These are phyloP conservation scores for Albula glossodonta DNA, from an alignment of 2,113 vertebrate genomes.

Conservation along the genomic window DNA sequence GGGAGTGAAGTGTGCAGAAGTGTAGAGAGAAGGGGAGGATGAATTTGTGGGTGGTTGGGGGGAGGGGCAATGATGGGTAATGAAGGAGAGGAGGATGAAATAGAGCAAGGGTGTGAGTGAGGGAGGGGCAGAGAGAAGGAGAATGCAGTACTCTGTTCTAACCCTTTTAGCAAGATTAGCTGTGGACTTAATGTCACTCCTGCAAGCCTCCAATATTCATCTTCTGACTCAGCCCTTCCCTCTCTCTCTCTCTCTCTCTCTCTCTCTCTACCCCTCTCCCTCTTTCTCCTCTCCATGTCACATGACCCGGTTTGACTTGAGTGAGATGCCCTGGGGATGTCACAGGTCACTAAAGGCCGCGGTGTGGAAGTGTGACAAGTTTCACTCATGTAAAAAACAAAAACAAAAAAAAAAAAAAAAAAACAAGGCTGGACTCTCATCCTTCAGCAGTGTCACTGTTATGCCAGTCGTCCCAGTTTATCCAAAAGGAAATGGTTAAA, in stretches of 20 bases:
- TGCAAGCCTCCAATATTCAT: slow-evolving; percentile 60
- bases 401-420: too few species aligned
- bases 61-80: not conserved
- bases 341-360: not conserved
- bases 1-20: not conserved
- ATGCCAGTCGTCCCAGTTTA: too few species aligned
- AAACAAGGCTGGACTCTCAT: too few species aligned
- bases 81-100: slow-evolving; percentile 32
- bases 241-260: slow-evolving; percentile 37
- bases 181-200: slow-evolving; percentile 64
- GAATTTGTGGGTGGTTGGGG: not conserved
- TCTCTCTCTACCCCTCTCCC: slow-evolving; percentile 18
- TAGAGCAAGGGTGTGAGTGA: slow-evolving; percentile 44
- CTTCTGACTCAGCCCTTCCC: slow-evolving; percentile 63
- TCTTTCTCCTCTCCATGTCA: not conserved
- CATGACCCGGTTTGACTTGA: not conserved
- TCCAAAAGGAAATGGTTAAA: too few species aligned
- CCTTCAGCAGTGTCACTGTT: too few species aligned
- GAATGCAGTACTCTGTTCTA: slow-evolving; percentile 60
- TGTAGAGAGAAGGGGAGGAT: not conserved
- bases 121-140: slow-evolving; percentile 21
- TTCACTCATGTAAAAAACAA: not conserved
- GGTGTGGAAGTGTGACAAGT: not conserved
- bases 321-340: not conserved
- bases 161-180: slow-evolving; percentile 78